Percentiles rank a stretch among this genome's conserved stretches.
Evolutionary conservation across 1,140 invertebrate species (phyloP).

Genomic region (Pissodes strobi): DNA sequence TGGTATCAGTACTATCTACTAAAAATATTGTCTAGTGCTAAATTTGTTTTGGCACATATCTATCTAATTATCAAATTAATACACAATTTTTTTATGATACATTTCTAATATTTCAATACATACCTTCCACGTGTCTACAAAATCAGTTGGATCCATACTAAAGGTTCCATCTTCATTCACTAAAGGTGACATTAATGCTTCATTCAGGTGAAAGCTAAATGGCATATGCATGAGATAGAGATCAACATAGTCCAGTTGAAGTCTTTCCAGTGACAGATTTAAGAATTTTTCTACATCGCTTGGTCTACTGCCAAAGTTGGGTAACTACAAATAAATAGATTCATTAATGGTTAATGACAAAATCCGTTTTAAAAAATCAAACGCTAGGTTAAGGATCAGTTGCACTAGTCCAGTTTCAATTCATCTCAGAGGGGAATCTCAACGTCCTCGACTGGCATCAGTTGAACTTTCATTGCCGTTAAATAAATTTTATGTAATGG

Average conservation of each 20-base stretch:
- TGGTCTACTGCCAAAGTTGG: constrained; percentile 61
- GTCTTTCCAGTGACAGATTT: constrained; percentile 62
- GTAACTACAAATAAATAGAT: constrained; percentile 55
- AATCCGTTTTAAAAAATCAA: background rate
- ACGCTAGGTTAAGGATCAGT: too few relatives aligned
- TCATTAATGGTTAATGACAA: background rate
- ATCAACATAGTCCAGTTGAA: constrained; percentile 70
- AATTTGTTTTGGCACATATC: too few relatives aligned
- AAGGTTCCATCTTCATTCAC: constrained; percentile 55
- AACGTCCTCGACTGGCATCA: too few relatives aligned
- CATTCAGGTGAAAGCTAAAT: constrained; percentile 59
- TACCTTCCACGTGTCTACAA: constrained; percentile 59
- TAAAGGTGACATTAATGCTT: constrained; percentile 49
- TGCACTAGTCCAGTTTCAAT: too few relatives aligned
- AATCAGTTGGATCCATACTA: constrained; percentile 53
- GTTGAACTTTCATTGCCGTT: too few relatives aligned
- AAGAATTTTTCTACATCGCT: constrained; percentile 65
- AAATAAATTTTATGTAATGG: too few relatives aligned
- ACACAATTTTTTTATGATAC: too few relatives aligned
- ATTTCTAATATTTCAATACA: too few relatives aligned
- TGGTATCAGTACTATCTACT: too few relatives aligned
- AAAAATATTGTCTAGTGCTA: too few relatives aligned
- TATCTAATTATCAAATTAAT: too few relatives aligned
- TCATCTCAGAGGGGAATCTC: too few relatives aligned
- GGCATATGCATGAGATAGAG: constrained; percentile 74